Evolutionary conservation across 2,113 vertebrate species (phyloP), one percentile per base, ranked within the genome.

Genomic region (Vimba vimba): DNA sequence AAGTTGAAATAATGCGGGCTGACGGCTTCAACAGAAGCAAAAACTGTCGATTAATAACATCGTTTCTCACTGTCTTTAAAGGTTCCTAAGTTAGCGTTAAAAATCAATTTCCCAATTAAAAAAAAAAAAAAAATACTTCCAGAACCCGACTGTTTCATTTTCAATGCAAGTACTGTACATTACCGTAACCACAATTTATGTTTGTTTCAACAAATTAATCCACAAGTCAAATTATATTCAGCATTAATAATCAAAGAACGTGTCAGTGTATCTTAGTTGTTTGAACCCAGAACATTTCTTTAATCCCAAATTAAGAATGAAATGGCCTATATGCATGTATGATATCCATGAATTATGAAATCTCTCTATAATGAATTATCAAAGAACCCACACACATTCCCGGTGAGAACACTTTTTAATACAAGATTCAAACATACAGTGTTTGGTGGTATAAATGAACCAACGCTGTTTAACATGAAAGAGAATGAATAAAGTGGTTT

Each of bases 371-470:
- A 25, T 62, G 27, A 25, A 75, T 25, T 47, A 79, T 62, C 47
- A 71, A 86, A 55, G 52, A 60, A 33, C 91, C 79, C 68, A 77
- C 39, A 76, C 91, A 93, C 90, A 92, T 90, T 90, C 55, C 93
- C 94, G 93, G 93, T 94, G 94, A 95, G 93, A 94, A 95, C 91
- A 89, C 77, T 89, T 93, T 93, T 85, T 90, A 92, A 93, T 92
- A 92, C 93, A 93, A 94, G 92, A 91, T 89, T 93, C 92, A 91
- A 90, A 88, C 92, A 89, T 92, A 93, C 92, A 92, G 93, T 93
- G 93, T 93, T 91, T 92, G 91, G 88, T 86, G 89, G 90, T 93
- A 91, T 90, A 91, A 94, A 93, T 86, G 83, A 89, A 92, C 92
- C 93, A 91, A 89, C 90, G 86, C 92, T 78, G 85, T 91, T 91